A percentile compares a stretch with the other conserved stretches of the same genome.
Evolutionary conservation across 2,888 invertebrate species (phyloP).

Genomic region (Capitulum mitella): DNA sequence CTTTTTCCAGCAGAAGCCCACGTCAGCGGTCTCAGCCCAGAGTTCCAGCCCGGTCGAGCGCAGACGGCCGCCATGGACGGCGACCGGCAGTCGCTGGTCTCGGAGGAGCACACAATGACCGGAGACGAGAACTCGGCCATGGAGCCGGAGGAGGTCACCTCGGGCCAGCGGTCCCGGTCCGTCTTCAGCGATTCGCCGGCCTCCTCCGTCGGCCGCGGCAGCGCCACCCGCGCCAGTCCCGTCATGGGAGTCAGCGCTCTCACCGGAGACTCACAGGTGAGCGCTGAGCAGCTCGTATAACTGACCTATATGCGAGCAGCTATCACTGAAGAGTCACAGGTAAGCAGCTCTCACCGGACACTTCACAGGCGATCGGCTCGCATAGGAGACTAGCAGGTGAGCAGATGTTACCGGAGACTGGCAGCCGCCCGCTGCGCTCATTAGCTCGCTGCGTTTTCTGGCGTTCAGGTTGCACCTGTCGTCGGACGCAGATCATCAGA

Average conservation of each 20-base stretch:
- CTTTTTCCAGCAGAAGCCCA: neutral
- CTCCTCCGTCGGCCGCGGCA: neutral
- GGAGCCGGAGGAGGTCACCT: neutral
- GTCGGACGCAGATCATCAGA: no score
- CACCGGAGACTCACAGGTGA: neutral
- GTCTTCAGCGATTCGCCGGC: neutral
- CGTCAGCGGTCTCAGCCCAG: no score
- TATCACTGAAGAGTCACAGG: no score
- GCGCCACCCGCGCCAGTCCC: neutral
- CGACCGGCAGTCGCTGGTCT: neutral
- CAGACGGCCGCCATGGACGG: slow-evolving; percentile 8
- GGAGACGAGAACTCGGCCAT: neutral
- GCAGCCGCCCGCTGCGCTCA: no score
- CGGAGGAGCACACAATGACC: neutral
- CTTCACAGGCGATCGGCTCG: no score
- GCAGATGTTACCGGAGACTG: no score
- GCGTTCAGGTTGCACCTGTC: no score
- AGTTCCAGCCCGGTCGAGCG: no score
- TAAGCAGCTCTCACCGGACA: no score
- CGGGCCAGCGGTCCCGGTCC: neutral
- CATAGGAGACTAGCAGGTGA: no score
- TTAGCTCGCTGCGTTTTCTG: no score
- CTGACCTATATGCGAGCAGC: no score
- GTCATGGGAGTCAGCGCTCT: neutral
- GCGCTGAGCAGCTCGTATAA: neutral